Base-by-base conservation (phyloP, 1,140 invertebrate species). In the Drosophila hydei region DNA sequence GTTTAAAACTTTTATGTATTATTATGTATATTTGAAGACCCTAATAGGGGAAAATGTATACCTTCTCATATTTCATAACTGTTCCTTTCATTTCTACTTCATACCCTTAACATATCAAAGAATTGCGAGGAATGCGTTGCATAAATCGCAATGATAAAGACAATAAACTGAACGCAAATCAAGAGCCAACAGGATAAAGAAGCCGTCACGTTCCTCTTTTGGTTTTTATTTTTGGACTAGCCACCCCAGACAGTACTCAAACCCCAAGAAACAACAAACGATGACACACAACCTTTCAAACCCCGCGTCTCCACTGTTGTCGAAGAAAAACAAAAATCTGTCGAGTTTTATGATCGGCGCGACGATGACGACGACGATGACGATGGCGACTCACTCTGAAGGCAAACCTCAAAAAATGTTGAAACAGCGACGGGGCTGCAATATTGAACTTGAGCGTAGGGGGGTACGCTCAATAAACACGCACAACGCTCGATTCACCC, bases 261-360 rank as follows among this genome's bases (percentile, higher is more conserved):
- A n/a, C 9, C 21, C 21, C n/a, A 27, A 38, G 18, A 9, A 33
- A 18, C 62, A 48, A 47, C 33, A 45, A 33, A 50, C 45, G 36
- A 67, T 59, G 62, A 65, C 68, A 65, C 30, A 51, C 38, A 51
- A 36, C 69, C 54, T 50, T n/a, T 19, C 43, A 9, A 8, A 18
- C 38, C 38, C 7, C 6, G 12, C 38, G 5, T 42, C 18, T 21
- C 43, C 43, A 45, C 19, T 23, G 1, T 38, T 16, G 19, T 38
- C 9, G 23, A 71, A 50, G 48, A 33, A 65, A 58, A 52, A 43
- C 38, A 55, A 36, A 67, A 85, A 73, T 84, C 63, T 63, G 80
- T 85, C 61, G 58, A 79, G 69, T 76, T 84, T 68, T 79, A 73
- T 79, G 76, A 83, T 83, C 79, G 52, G 54, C 23, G n/a, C 6